These are phyloP conservation scores for Crocuta crocuta DNA, from an alignment of 2,113 vertebrate genomes.

Conservation along the genomic window DNA sequence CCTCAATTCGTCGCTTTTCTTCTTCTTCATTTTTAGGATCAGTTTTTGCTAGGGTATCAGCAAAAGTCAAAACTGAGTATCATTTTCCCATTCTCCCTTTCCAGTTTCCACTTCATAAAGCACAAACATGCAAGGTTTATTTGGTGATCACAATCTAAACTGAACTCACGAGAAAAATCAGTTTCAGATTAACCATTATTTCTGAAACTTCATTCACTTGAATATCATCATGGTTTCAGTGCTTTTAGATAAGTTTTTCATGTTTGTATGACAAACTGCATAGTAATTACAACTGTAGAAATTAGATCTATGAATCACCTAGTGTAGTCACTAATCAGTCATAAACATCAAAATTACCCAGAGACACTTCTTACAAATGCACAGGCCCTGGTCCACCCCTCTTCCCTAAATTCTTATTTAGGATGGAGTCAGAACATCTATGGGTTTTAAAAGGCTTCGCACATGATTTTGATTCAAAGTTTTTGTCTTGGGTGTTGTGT, in stretches of 20 bases:
- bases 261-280: conserved; percentile 1
- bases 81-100: conserved; percentile 26
- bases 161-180: conserved; percentile 41
- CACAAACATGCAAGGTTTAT: not conserved
- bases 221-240: conserved; percentile 4
- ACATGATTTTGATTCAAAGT: not conserved
- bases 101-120: not conserved
- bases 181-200: not conserved
- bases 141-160: not conserved
- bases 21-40: conserved; percentile 89
- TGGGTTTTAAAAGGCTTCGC: conserved; percentile 42
- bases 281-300: not conserved
- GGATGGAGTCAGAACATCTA: not conserved
- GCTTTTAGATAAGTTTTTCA: not conserved
- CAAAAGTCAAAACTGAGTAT: conserved; percentile 51
- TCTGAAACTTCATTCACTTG: not conserved
- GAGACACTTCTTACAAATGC: not conserved
- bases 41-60: conserved; percentile 84
- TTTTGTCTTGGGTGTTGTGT: not conserved
- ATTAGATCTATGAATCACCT: not conserved
- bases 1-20: conserved; percentile 90
- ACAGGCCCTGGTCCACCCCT: not conserved
- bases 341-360: not conserved
- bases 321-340: not conserved
- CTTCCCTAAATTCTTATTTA: conserved; percentile 12